A percentile compares a stretch with the other conserved stretches of the same genome.
These are phyloP conservation scores for Galaxias olidus DNA, from an alignment of 2,797 vertebrate species.

Conservation along the genomic window DNA sequence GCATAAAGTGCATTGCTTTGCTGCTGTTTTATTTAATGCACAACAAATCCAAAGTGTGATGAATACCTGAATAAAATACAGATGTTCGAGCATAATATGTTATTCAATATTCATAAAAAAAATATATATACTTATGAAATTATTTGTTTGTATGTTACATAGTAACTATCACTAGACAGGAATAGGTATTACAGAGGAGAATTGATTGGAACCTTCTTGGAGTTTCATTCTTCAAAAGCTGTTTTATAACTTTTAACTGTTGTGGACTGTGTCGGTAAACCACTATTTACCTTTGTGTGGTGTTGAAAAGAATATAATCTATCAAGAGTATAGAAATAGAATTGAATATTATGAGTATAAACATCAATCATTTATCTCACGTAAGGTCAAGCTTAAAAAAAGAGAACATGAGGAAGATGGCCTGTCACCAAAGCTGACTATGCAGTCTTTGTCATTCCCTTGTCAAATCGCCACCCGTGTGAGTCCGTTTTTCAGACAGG, in stretches of 20 bases:
- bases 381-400: not conserved
- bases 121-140: constrained; percentile 24
- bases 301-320: not conserved
- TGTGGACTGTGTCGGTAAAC: constrained; percentile 38
- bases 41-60: constrained; percentile 44
- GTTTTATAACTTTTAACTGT: constrained; percentile 35
- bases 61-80: not conserved
- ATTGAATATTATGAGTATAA: constrained; percentile 1
- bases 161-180: constrained; percentile 11
- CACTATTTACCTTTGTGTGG: constrained; percentile 1
- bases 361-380: not conserved
- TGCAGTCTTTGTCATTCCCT: constrained; percentile 29
- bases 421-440: constrained; percentile 43
- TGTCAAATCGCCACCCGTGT: not conserved
- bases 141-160: constrained; percentile 37
- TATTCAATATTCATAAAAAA: constrained; percentile 1
- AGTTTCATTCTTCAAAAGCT: constrained; percentile 25
- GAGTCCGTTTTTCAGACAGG: constrained; percentile 18
- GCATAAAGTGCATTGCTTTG: constrained; percentile 37
- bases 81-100: not conserved
- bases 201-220: not conserved
- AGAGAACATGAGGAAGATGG: not conserved
- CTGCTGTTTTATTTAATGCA: constrained; percentile 45
- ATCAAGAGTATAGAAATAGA: constrained; percentile 2
- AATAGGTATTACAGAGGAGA: not conserved